Conservation (phyloP, 2,797 vertebrate species). For the Acipenser ruthenus region DNA sequence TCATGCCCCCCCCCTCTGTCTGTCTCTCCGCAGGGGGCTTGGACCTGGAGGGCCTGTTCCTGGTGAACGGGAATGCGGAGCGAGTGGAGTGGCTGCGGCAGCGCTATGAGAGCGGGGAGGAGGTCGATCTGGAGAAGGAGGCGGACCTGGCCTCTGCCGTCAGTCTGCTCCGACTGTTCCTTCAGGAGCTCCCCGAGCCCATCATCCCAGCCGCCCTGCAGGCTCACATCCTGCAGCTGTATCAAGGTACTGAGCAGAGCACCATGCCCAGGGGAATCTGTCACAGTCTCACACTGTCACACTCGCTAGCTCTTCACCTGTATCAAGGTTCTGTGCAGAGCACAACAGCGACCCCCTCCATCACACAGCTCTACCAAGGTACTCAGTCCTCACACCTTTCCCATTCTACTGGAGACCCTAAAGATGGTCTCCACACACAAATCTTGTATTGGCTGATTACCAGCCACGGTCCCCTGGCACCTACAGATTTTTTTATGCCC, state of each 20-base stretch:
- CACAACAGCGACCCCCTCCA: no score
- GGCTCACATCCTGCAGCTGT: constrained; percentile 82
- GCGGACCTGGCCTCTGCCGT: constrained; percentile 92
- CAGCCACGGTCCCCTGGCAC: no score
- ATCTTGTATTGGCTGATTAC: no score
- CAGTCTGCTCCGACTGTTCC: constrained; percentile 91
- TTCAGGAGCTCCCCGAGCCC: constrained; percentile 94
- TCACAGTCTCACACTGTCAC: no score
- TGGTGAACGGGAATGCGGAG: constrained; percentile 94
- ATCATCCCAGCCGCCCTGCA: constrained; percentile 84
- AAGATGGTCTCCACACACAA: no score
- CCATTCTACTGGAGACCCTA: no score
- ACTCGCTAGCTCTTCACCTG: no score
- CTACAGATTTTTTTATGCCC: no score
- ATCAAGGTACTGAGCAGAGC: constrained; percentile 66
- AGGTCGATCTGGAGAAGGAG: constrained; percentile 92
- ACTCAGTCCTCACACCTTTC: no score
- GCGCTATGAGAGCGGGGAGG: constrained; percentile 85
- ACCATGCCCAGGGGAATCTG: no score
- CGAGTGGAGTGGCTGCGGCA: constrained; percentile 94
- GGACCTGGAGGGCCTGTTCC: constrained; percentile 92
- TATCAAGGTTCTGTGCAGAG: no score
- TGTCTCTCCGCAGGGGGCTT: constrained; percentile 64
- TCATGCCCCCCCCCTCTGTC: not conserved
- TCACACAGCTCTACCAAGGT: no score